Conservation (phyloP, 2,113 vertebrate species). For the Pholis gunnellus region DNA sequence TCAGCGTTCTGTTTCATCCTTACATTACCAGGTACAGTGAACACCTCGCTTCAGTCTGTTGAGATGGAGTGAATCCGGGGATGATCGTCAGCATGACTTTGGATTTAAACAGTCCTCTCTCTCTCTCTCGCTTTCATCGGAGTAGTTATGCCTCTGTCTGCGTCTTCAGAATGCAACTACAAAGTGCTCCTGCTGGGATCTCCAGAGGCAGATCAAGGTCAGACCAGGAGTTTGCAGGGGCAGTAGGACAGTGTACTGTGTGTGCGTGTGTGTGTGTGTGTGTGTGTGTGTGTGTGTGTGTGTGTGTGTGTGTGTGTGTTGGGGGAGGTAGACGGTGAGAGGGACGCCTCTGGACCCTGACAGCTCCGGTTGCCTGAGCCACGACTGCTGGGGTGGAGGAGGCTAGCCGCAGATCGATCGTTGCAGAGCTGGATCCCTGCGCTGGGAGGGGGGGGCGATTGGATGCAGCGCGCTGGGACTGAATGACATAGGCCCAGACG, state of each 20-base stretch:
- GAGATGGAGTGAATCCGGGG: neutral
- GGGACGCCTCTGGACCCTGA: conserved; percentile 81
- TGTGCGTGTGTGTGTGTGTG: conserved; percentile 24
- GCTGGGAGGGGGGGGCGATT: conserved; percentile 68
- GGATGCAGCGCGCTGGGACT: conserved; percentile 81
- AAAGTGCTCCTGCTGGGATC: conserved; percentile 56
- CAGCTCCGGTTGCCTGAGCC: conserved; percentile 83
- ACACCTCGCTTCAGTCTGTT: neutral
- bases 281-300: conserved; percentile 24
- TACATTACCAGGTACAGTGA: neutral
- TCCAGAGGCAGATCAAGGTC: conserved; percentile 82
- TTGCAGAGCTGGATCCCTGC: conserved; percentile 78
- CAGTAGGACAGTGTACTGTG: conserved; percentile 55
- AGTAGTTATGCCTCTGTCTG: conserved; percentile 34
- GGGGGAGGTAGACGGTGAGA: conserved; percentile 76
- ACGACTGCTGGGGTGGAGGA: conserved; percentile 78
- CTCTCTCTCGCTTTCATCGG: conserved; percentile 9
- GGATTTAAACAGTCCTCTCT: conserved; percentile 36
- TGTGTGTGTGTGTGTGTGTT: neutral
- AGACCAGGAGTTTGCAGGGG: conserved; percentile 67
- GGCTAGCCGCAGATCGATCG: conserved; percentile 87
- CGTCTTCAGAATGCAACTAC: conserved; percentile 40
- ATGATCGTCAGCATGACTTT: conserved; percentile 48
- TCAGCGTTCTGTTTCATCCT: neutral
- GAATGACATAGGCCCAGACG: conserved; percentile 83